Percentiles rank a stretch among this genome's conserved stretches.
phyloP scores from a whole-genome alignment of 2,888 invertebrate genomes.

The Ypsolopha scabrella region DNA sequence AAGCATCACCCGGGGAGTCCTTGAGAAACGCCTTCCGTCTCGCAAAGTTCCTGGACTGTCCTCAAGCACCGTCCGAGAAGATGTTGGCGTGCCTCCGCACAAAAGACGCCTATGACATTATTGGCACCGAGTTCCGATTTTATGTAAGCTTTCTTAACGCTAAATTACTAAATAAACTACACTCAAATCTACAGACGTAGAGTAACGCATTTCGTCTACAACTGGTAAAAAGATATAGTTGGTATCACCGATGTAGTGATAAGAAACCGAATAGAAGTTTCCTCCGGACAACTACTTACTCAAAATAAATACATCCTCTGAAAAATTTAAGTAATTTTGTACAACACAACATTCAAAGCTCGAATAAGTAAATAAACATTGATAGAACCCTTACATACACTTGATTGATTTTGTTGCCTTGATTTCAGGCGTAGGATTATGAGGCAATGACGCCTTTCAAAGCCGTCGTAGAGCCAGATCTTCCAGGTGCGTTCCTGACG shows the following conservation, averaged over 20 bases:
- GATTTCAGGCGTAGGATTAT: slow-evolving; percentile 76
- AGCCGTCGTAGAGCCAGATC: slow-evolving; percentile 78
- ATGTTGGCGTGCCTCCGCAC: slow-evolving; percentile 74
- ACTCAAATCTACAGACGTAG: neutral
- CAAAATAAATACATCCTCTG: too few relatives aligned
- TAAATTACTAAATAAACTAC: neutral
- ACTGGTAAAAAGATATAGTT: too few relatives aligned
- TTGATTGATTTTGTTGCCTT: too few relatives aligned
- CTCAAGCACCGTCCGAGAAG: slow-evolving; percentile 50
- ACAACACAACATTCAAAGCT: neutral
- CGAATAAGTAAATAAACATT: neutral
- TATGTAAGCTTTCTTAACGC: slow-evolving; percentile 63
- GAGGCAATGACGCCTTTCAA: slow-evolving; percentile 86
- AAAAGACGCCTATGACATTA: slow-evolving; percentile 73
- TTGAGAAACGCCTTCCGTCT: slow-evolving; percentile 70
- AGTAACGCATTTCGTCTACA: too few relatives aligned
- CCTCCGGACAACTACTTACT: too few relatives aligned
- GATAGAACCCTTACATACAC: neutral
- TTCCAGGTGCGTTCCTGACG: slow-evolving; percentile 77
- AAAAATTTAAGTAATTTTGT: too few relatives aligned
- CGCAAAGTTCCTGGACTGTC: slow-evolving; percentile 73
- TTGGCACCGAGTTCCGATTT: slow-evolving; percentile 74
- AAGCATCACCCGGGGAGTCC: slow-evolving; percentile 71
- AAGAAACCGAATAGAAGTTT: too few relatives aligned
- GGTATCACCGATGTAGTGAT: too few relatives aligned